A percentile compares a stretch with the other conserved stretches of the same genome.
Conservation (phyloP, 2,797 vertebrate species). For the Melanogrammus aeglefinus region DNA sequence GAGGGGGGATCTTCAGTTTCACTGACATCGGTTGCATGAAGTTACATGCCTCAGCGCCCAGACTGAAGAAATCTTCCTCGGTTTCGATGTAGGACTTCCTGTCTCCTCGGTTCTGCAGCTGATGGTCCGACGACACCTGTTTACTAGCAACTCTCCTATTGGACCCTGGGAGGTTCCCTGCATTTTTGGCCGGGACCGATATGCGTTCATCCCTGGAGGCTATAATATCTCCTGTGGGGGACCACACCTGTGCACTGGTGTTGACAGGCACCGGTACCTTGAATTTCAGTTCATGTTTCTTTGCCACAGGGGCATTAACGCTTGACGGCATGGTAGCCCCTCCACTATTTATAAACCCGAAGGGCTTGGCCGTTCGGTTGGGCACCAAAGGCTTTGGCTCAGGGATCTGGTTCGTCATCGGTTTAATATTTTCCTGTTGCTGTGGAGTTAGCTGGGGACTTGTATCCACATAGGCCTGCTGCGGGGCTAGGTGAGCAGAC, state of each 20-base stretch:
- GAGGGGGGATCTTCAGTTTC: slow-evolving; percentile 92
- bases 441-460: slow-evolving; percentile 49
- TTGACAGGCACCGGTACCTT: slow-evolving; percentile 71
- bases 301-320: slow-evolving; percentile 62
- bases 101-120: slow-evolving; percentile 79
- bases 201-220: slow-evolving; percentile 96
- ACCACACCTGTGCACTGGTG: slow-evolving; percentile 74
- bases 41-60: slow-evolving; percentile 97
- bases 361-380: slow-evolving; percentile 91
- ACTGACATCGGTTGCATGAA: slow-evolving; percentile 89
- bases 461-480: slow-evolving; percentile 65
- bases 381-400: slow-evolving; percentile 68
- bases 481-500: slow-evolving; percentile 50
- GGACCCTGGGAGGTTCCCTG: slow-evolving; percentile 84
- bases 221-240: slow-evolving; percentile 82
- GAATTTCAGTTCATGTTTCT: slow-evolving; percentile 75
- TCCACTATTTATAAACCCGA: slow-evolving; percentile 74
- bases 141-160: slow-evolving; percentile 81
- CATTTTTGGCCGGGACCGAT: slow-evolving; percentile 89
- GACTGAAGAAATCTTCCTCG: slow-evolving; percentile 96
- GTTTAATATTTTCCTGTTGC: slow-evolving; percentile 50
- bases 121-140: slow-evolving; percentile 72
- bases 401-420: slow-evolving; percentile 49
- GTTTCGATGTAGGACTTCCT: slow-evolving; percentile 83
- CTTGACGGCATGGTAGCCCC: slow-evolving; percentile 66